phyloP scores from a whole-genome alignment of 2,888 invertebrate species.

The Vesta saturnalis region DNA sequence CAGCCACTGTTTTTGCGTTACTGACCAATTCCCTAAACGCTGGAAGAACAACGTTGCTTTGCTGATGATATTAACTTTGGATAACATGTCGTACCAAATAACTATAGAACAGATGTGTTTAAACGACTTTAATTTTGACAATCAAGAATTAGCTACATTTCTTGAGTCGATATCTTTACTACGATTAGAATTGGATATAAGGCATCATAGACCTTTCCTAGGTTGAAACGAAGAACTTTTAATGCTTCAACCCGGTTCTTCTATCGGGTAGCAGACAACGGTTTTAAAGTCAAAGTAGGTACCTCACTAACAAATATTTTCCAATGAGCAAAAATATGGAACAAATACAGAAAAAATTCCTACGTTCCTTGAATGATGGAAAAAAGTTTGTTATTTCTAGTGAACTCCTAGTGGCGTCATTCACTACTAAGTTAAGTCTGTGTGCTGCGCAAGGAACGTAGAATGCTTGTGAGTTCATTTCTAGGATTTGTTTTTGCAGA shows the following conservation, averaged over 20 bases:
- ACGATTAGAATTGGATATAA: too few relatives aligned
- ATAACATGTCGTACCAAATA: constrained; percentile 13
- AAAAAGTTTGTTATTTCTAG: neutral
- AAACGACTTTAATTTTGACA: too few relatives aligned
- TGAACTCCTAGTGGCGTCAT: neutral
- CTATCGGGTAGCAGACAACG: neutral
- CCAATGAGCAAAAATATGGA: too few relatives aligned
- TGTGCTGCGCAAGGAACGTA: neutral
- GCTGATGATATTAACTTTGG: constrained; percentile 11
- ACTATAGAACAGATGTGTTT: constrained; percentile 1
- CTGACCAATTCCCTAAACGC: too few relatives aligned
- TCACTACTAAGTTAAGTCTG: neutral
- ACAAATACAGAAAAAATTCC: neutral
- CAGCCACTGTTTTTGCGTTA: too few relatives aligned
- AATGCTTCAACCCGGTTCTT: neutral
- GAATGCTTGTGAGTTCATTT: neutral
- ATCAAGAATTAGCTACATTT: too few relatives aligned
- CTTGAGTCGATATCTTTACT: too few relatives aligned
- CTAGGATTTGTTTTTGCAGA: neutral
- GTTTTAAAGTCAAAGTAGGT: neutral
- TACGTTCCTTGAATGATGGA: neutral
- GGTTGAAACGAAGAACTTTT: neutral
- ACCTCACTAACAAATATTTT: neutral
- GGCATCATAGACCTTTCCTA: too few relatives aligned
- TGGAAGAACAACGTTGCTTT: neutral